These are phyloP conservation scores for Heteromormyrus szaboi DNA, from an alignment of 2,797 vertebrate species.

Conservation along the genomic window DNA sequence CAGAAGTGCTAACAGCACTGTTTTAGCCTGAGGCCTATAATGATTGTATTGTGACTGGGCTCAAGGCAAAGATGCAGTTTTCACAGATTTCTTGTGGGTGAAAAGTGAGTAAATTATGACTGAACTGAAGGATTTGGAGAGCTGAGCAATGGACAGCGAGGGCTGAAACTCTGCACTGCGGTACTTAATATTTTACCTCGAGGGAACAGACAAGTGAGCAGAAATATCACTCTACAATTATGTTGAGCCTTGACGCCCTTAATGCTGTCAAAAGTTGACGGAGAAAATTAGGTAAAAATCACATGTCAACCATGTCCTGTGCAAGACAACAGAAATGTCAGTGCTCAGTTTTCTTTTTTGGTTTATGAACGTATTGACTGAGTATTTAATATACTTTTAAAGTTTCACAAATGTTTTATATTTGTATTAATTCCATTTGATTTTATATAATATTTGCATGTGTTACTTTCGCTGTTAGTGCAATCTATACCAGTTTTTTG, in stretches of 20 bases:
- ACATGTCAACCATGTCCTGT: background rate
- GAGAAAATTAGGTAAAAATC: constrained; percentile 15
- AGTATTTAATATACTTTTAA: background rate
- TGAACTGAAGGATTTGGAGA: constrained; percentile 12
- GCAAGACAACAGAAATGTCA: background rate
- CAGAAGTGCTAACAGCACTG: background rate
- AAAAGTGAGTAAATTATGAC: constrained; percentile 15
- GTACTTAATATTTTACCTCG: constrained; percentile 10
- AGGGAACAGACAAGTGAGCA: background rate
- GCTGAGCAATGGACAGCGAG: background rate
- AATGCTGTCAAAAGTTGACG: background rate
- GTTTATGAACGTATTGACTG: background rate
- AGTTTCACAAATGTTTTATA: background rate
- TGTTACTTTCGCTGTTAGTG: background rate
- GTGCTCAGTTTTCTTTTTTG: background rate
- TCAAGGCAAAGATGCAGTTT: background rate
- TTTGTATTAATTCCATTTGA: background rate
- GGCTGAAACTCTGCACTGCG: background rate
- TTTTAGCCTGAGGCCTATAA: constrained; percentile 20
- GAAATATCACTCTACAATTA: background rate
- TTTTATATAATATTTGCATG: background rate
- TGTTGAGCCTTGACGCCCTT: background rate
- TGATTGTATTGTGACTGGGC: constrained; percentile 12
- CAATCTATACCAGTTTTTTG: background rate
- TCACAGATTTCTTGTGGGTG: constrained; percentile 19